phyloP scores from a whole-genome alignment of 2,113 vertebrate genomes.

The Fregetta grallaria region DNA sequence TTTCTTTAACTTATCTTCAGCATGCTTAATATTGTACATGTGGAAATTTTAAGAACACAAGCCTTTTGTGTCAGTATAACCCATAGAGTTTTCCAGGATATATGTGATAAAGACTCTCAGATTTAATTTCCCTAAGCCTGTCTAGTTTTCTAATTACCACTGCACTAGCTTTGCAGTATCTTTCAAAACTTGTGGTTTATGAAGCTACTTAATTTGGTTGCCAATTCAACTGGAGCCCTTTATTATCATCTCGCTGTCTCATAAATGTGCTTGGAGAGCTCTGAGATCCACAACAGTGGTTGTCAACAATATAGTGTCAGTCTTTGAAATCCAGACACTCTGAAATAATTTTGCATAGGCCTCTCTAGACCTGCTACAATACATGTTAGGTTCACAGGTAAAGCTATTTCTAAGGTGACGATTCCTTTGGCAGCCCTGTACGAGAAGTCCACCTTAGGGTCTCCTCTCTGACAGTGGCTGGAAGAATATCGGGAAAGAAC shows the following conservation, averaged over 20 bases:
- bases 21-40: background rate
- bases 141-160: background rate
- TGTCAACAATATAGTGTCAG: background rate
- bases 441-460: background rate
- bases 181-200: background rate
- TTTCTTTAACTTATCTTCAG: background rate
- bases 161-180: background rate
- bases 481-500: background rate
- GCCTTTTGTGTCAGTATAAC: background rate
- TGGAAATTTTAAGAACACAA: background rate
- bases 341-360: background rate
- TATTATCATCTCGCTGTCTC: background rate
- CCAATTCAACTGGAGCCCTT: background rate
- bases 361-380: background rate
- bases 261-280: background rate
- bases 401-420: background rate
- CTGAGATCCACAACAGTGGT: background rate
- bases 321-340: background rate
- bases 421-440: background rate
- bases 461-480: background rate
- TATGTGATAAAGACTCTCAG: background rate
- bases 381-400: background rate
- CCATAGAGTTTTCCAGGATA: background rate
- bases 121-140: conserved; percentile 16
- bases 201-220: background rate